phyloP scores from a whole-genome alignment of 2,113 vertebrate genomes.

The Cacatua alba region DNA sequence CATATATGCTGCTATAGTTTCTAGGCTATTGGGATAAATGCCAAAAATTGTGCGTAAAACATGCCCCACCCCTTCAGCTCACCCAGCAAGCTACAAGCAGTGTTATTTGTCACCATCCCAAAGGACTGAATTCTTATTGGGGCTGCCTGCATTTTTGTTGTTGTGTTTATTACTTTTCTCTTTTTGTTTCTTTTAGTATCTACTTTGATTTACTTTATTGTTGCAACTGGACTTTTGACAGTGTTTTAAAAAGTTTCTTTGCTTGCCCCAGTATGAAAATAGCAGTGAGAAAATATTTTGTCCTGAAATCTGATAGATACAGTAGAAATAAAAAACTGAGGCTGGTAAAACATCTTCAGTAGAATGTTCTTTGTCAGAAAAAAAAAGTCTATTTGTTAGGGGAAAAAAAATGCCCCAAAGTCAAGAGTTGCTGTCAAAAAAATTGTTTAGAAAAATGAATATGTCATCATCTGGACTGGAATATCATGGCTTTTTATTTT shows the following conservation, averaged over 20 bases:
- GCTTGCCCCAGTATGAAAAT: not conserved
- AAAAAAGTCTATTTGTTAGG: not conserved
- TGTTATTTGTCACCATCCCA: not conserved
- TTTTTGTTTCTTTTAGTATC: not conserved
- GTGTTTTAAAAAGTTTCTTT: not conserved
- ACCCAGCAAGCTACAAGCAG: not conserved
- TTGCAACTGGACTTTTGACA: not conserved
- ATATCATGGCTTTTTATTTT: not conserved
- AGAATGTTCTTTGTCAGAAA: not conserved
- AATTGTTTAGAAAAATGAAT: not conserved
- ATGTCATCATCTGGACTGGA: not conserved
- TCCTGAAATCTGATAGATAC: not conserved
- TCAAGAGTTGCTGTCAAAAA: not conserved
- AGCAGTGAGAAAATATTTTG: not conserved
- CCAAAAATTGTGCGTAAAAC: not conserved
- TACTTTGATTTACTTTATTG: not conserved
- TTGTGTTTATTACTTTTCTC: not conserved
- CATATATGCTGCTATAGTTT: not conserved
- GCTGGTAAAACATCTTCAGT: not conserved
- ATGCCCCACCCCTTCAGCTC: not conserved
- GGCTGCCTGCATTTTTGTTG: not conserved
- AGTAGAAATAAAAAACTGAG: not conserved
- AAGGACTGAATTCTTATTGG: not conserved
- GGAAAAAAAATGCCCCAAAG: not conserved
- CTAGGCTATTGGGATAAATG: not conserved